Base-by-base conservation (phyloP, 2,113 vertebrate genomes). In the Lepus americanus region DNA sequence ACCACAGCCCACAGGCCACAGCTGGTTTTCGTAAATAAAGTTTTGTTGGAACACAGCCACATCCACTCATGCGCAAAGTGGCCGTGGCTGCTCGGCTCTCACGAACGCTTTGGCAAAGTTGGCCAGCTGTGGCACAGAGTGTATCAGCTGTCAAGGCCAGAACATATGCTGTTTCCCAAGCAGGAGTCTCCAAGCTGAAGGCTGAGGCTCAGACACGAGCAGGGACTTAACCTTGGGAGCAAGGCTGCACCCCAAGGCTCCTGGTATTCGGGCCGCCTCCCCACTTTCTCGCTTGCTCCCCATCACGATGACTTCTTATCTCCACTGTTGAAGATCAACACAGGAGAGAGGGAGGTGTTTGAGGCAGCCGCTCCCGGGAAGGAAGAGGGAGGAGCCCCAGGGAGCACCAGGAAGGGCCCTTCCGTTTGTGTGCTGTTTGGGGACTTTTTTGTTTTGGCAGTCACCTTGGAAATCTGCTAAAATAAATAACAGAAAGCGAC, bases 401-500 rank as follows among this genome's bases (percentile, higher is more conserved):
- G 0, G 17, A 85, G 87, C 11, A 89, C 23, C 88, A 31, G 49
- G 27, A 76, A 59, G 20, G 31, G 3, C 53, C 4, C 13, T 53
- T 64, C 69, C 79, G 33, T 67, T 70, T 89, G 31, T 76, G 44
- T 74, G 73, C 59, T 20, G 83, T 73, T 79, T 9, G 2, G 84
- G 85, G 61, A 90, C 59, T 91, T 94, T 59, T 44, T 44, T 44
- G n/a, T 44, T 59, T 82, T 59, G 22, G 70, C 53, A 81, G n/a
- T 96, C 85, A 92, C 70, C 82, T 79, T 82, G 83, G 91, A 95
- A 95, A 97, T 95, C 93, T 87, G 80, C 73, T 70, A 59, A 20
- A 97, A 97, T 76, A 87, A 96, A 94, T 89, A 94, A 53, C 0
- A 31, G 64, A 95, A 92, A 5, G 89, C 69, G 97, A 94, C 89